Conservation (phyloP, 2,888 invertebrate genomes). For the Emesis russula region DNA sequence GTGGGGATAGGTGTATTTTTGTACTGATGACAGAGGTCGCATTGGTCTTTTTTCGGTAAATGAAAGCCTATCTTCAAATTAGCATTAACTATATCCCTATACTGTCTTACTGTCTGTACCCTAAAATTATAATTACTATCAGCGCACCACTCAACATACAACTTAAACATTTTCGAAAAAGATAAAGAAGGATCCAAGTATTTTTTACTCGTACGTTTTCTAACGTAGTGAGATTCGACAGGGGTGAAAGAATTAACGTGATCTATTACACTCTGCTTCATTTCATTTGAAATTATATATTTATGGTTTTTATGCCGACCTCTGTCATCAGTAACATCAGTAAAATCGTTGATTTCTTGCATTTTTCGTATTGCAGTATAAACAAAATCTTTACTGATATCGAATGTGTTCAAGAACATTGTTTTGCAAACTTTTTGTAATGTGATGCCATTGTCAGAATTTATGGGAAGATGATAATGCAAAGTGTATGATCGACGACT, state of each 20-base stretch:
- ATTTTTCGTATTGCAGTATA: constrained; percentile 11
- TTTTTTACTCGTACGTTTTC: constrained; percentile 27
- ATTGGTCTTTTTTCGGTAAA: constrained; percentile 48
- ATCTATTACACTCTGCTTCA: constrained; percentile 20
- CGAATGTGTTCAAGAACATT: constrained; percentile 38
- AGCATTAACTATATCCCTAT: constrained; percentile 40
- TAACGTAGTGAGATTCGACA: constrained; percentile 17
- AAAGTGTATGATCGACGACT: constrained; percentile 27
- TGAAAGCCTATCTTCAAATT: constrained; percentile 53
- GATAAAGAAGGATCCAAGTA: constrained; percentile 37
- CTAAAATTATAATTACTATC: constrained; percentile 29
- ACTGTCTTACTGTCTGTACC: constrained; percentile 52
- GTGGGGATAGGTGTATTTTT: constrained; percentile 35
- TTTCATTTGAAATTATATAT: constrained; percentile 16
- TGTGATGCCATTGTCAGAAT: neutral
- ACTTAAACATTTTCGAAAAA: constrained; percentile 34
- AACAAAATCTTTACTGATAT: constrained; percentile 42
- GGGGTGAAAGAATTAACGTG: constrained; percentile 23
- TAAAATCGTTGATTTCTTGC: no score
- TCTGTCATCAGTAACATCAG: constrained; percentile 34
- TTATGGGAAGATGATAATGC: constrained; percentile 24
- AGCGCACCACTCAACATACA: constrained; percentile 42
- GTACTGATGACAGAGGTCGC: constrained; percentile 42
- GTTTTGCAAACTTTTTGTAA: constrained; percentile 45
- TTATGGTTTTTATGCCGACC: constrained; percentile 33